phyloP scores from a whole-genome alignment of 2,888 invertebrate genomes.

The Hoplodrina ambigua region DNA sequence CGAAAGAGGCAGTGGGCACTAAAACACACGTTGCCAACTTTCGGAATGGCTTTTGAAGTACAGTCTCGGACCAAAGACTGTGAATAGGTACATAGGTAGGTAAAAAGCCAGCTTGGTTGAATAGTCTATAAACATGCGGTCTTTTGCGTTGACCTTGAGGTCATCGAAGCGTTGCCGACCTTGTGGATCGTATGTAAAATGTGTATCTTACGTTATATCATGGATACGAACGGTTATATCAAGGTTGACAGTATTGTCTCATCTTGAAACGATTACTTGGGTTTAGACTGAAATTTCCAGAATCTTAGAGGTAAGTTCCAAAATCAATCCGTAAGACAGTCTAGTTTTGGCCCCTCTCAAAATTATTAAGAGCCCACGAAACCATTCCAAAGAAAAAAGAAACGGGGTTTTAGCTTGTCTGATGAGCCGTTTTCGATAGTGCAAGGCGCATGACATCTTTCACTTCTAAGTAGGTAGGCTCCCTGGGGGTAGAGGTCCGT shows the following conservation, averaged over 20 bases:
- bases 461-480: too few species aligned
- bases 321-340: too few species aligned
- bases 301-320: too few species aligned
- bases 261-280: background rate
- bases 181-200: constrained; percentile 41
- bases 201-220: constrained; percentile 28
- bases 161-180: constrained; percentile 60
- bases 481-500: too few species aligned
- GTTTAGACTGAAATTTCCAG: too few species aligned
- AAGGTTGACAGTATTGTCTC: constrained; percentile 20
- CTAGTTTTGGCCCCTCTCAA: too few species aligned
- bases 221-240: constrained; percentile 20
- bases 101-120: constrained; percentile 21
- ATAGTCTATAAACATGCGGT: constrained; percentile 23
- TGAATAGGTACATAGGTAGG: constrained; percentile 11
- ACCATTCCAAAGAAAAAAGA: too few species aligned
- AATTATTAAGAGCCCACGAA: too few species aligned
- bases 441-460: too few species aligned
- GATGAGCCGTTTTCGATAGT: too few species aligned
- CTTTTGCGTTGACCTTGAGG: constrained; percentile 43
- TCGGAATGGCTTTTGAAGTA: constrained; percentile 6
- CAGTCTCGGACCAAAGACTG: constrained; percentile 12
- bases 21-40: background rate
- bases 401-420: too few species aligned
- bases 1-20: background rate